These are phyloP conservation scores for Zaprionus africanus DNA, from an alignment of 1,140 invertebrate genomes.

Conservation along the genomic window DNA sequence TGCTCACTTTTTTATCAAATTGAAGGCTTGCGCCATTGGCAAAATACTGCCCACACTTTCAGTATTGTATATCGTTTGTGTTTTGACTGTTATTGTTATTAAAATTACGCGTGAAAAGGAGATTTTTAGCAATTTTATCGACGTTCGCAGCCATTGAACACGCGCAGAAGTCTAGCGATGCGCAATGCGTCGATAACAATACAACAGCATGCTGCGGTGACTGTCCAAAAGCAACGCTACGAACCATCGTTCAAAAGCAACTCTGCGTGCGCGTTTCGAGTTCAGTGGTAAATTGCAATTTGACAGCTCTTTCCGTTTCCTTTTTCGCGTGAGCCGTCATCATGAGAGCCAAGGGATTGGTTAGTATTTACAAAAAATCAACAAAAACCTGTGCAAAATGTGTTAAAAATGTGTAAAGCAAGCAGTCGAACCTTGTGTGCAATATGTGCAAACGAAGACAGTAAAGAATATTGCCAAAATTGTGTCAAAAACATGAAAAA, in stretches of 20 bases:
- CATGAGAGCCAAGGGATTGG: constrained; percentile 87
- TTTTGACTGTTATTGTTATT: constrained; percentile 36
- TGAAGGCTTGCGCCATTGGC: constrained; percentile 20
- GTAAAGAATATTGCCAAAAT: constrained; percentile 2
- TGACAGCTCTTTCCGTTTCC: constrained; percentile 84
- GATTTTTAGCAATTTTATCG: constrained; percentile 66
- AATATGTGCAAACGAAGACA: constrained; percentile 8
- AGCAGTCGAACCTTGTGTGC: constrained; percentile 1
- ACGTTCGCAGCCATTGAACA: constrained; percentile 68
- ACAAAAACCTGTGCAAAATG: constrained; percentile 38
- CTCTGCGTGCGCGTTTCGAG: constrained; percentile 20
- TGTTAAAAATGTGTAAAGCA: constrained; percentile 46
- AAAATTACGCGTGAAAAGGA: constrained; percentile 53
- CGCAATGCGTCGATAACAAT: constrained; percentile 36
- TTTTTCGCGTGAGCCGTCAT: constrained; percentile 84
- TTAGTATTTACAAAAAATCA: constrained; percentile 82
- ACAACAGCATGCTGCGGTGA: constrained; percentile 52
- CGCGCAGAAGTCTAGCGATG: constrained; percentile 72
- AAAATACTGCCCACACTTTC: constrained; percentile 23
- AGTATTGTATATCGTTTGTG: constrained; percentile 20
- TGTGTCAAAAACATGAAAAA: constrained; percentile 38
- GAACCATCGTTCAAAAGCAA: constrained; percentile 11
- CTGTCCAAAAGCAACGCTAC: constrained; percentile 61
- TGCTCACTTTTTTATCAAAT: constrained; percentile 41
- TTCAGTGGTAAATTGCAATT: constrained; percentile 41